Percentiles rank a stretch among this genome's conserved stretches.
Conservation (phyloP, 2,113 vertebrate genomes). For the Podiceps cristatus region DNA sequence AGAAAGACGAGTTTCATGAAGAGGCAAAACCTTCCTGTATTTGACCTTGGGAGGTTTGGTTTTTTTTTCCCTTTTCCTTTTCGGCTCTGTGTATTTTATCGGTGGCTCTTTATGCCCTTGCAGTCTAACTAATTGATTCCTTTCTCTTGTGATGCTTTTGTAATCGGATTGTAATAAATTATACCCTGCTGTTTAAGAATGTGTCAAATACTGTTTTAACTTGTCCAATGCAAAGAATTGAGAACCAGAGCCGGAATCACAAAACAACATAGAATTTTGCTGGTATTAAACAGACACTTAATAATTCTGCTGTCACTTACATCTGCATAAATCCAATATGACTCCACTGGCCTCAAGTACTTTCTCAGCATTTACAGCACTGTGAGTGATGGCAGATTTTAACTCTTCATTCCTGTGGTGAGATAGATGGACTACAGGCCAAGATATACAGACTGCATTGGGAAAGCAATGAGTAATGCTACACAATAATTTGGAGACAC, state of each 20-base stretch:
- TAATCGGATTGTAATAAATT: slow-evolving; percentile 36
- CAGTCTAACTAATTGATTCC: slow-evolving; percentile 28
- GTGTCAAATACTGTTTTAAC: slow-evolving; percentile 51
- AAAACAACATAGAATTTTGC: background rate
- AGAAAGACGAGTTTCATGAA: slow-evolving; percentile 5
- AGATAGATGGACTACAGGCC: slow-evolving; percentile 20
- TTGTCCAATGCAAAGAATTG: slow-evolving; percentile 5
- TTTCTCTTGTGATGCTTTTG: slow-evolving; percentile 5
- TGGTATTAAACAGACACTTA: slow-evolving; percentile 16
- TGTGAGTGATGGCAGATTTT: slow-evolving; percentile 37
- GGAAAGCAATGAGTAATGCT: slow-evolving; percentile 57
- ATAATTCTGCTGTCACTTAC: slow-evolving; percentile 30
- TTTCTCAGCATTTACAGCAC: slow-evolving; percentile 47
- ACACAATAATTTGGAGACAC: background rate
- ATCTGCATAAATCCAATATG: slow-evolving; percentile 26
- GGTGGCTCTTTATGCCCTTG: background rate
- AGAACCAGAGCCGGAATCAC: background rate
- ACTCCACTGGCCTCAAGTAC: slow-evolving; percentile 14
- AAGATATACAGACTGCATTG: slow-evolving; percentile 40
- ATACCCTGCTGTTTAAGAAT: slow-evolving; percentile 17
- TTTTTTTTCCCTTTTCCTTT: background rate
- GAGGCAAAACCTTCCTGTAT: background rate
- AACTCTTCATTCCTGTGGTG: slow-evolving; percentile 50
- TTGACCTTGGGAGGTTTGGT: background rate
- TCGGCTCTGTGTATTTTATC: background rate